Conservation (phyloP, 37 sponge, comb jelly and placozoan species). For the Diacarnus erythraeanus region DNA sequence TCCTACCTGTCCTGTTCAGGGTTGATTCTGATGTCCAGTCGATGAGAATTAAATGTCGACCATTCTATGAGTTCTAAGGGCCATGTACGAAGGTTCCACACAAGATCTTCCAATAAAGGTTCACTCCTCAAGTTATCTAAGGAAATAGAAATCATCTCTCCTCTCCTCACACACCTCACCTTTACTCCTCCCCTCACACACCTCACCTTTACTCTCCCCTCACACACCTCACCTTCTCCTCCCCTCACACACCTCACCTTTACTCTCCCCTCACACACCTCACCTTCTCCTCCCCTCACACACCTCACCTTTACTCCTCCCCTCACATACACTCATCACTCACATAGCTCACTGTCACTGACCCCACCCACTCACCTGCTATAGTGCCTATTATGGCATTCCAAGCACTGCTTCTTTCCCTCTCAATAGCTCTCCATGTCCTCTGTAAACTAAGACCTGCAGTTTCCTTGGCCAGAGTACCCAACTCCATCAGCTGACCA, state of each 20-base stretch:
- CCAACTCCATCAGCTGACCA: neutral
- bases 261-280: neutral
- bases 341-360: neutral
- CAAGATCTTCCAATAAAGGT: slow-evolving; percentile 45
- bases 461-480: neutral
- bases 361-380: slow-evolving; percentile 30
- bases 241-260: neutral
- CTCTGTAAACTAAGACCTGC: slow-evolving; percentile 50
- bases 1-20: slow-evolving; percentile 77
- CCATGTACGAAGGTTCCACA: slow-evolving; percentile 84
- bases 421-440: slow-evolving; percentile 44
- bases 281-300: neutral
- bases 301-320: neutral
- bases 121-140: slow-evolving; percentile 1
- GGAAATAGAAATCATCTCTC: neutral
- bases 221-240: too few relatives aligned
- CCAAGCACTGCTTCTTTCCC: slow-evolving; percentile 72
- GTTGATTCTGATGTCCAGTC: slow-evolving; percentile 70
- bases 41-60: slow-evolving; percentile 71
- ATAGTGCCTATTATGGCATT: slow-evolving; percentile 58
- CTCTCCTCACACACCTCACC: neutral
- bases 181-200: neutral
- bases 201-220: neutral
- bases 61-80: slow-evolving; percentile 79
- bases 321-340: neutral